phyloP scores from a whole-genome alignment of 2,113 vertebrate genomes.

The Labeo rohita region DNA sequence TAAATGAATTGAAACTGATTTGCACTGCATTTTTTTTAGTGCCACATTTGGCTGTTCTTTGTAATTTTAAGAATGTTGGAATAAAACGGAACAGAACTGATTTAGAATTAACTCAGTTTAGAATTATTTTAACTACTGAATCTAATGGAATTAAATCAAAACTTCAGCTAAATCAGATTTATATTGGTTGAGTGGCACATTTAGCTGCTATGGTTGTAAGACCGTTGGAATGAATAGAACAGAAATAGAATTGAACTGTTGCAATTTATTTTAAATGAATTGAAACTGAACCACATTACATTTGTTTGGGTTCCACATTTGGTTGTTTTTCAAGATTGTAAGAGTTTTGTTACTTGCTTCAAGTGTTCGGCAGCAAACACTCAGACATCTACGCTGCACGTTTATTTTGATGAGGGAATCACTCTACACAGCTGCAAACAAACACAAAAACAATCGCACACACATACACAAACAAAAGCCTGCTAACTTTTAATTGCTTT shows the following conservation, averaged over 20 bases:
- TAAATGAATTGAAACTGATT: not conserved
- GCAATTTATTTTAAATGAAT: no score
- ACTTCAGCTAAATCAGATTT: no score
- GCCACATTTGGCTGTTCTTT: not conserved
- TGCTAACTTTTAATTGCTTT: slow-evolving; percentile 16
- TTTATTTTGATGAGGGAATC: slow-evolving; percentile 5
- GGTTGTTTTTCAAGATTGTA: not conserved
- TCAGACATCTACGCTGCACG: not conserved
- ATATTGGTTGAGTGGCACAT: no score
- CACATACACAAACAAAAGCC: not conserved
- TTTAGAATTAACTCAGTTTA: no score
- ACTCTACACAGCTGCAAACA: not conserved
- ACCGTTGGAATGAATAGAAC: no score
- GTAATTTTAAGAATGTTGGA: not conserved
- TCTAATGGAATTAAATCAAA: no score
- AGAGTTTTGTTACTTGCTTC: not conserved
- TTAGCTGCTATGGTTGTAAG: no score
- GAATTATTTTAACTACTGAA: no score
- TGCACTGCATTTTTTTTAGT: not conserved
- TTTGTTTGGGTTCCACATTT: not conserved
- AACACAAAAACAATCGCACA: not conserved
- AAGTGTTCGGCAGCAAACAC: not conserved
- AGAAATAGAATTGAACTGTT: no score
- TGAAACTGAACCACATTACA: not conserved
- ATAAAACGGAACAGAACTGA: no score